Evolutionary conservation across 2,113 vertebrate genomes (phyloP).

Genomic region (Zosterops pallidus): DNA sequence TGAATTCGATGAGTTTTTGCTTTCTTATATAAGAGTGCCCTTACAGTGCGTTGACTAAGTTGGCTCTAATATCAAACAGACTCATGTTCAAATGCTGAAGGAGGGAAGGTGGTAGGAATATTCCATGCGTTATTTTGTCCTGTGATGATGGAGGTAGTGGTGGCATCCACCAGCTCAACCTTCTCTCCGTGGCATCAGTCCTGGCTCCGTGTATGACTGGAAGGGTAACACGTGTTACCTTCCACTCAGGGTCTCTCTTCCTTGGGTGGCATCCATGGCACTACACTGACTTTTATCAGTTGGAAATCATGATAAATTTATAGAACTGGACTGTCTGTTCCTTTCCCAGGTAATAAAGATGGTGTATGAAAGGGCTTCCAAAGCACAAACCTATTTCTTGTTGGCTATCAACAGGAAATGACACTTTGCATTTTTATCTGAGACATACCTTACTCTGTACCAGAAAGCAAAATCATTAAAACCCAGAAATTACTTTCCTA

Average conservation of each 20-base stretch:
- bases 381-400: neutral
- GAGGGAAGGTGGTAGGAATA: neutral
- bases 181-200: accelerated
- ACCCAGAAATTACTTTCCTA: neutral
- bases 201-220: neutral
- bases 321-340: neutral
- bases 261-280: neutral
- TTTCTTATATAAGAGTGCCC: neutral
- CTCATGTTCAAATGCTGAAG: neutral
- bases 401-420: neutral
- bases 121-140: neutral
- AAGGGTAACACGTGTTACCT: neutral
- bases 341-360: neutral
- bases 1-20: neutral
- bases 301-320: neutral
- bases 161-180: neutral
- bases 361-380: neutral
- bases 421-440: neutral
- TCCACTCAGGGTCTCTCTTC: neutral
- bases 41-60: neutral
- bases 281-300: neutral
- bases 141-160: neutral
- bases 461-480: neutral
- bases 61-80: neutral
- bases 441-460: neutral